These are phyloP conservation scores for Andrena bicolor DNA, from an alignment of 2,888 invertebrate genomes.

Conservation along the genomic window DNA sequence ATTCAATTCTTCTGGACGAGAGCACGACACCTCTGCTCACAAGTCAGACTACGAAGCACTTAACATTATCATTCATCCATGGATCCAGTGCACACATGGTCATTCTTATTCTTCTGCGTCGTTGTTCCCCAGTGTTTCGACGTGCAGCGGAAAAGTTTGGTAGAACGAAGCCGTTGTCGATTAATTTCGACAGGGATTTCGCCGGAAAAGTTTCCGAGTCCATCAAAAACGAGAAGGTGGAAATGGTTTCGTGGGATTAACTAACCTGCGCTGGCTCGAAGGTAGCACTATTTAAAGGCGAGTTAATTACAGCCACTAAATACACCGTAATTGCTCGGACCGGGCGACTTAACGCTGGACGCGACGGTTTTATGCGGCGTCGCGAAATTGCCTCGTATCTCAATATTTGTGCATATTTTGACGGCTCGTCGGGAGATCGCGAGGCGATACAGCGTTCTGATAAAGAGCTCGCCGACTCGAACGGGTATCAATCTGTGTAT, in stretches of 20 bases:
- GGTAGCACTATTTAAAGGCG: constrained; percentile 40
- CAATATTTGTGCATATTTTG: constrained; percentile 32
- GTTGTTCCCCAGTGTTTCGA: constrained; percentile 8
- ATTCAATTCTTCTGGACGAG: too few species aligned
- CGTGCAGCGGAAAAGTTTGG: constrained; percentile 29
- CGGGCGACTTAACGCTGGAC: constrained; percentile 21
- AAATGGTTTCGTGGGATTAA: constrained; percentile 33
- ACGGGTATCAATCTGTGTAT: constrained; percentile 27
- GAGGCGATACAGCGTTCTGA: background rate
- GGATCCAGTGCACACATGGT: background rate
- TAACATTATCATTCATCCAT: background rate
- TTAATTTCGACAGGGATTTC: constrained; percentile 17
- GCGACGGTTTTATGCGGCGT: background rate
- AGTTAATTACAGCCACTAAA: constrained; percentile 49
- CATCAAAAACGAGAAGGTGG: constrained; percentile 4
- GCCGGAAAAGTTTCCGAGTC: background rate
- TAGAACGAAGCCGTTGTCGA: constrained; percentile 28
- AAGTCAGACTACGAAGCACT: background rate
- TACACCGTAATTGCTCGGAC: constrained; percentile 50
- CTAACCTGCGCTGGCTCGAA: constrained; percentile 5
- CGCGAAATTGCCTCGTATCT: constrained; percentile 17
- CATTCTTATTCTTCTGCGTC: constrained; percentile 2
- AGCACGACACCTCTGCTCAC: too few species aligned
- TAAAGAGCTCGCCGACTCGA: constrained; percentile 17
- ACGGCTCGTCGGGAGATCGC: background rate